Base-by-base conservation (phyloP, 2,888 invertebrate species). In the Psococerastis gibbosa region DNA sequence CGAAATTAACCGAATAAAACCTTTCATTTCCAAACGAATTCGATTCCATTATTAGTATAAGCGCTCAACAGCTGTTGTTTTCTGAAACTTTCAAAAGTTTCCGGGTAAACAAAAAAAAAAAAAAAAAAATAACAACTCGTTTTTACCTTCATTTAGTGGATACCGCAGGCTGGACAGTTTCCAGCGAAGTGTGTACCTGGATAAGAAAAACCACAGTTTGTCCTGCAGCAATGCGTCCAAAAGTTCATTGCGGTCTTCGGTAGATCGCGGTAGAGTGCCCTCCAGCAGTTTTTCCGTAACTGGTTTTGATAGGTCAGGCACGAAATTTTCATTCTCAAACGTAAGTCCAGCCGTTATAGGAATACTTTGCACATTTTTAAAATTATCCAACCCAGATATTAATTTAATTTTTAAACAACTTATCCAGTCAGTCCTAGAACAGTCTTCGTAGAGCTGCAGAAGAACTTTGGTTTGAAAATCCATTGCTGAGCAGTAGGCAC, bases 401-500 rank as follows among this genome's bases (percentile, higher is more conserved):
- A 85, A 61, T 57, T 84, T 84, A 47, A 82, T 62, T 60, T 85
- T 85, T 43, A 87, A 65, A 52, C 85, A 87, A 47, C 78, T 72
- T 2, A 75, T 67, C 22, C 79, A 48, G 46, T 64, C 58, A 44
- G 59, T 50, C 77, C 78, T 48, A 69, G 50, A 69, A 64, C 85
- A 85, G 54, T 84, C 82, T 60, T 78, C 79, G 62, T 84, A 85
- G 11, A 52, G 46, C 9, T 46, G 44, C 8, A 27, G 27, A 11
- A 27, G 27, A 11, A 27, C 8, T 27, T 27, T 27, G 27, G 27
- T 27, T 27, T 27, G 27, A 11, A 27, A 27, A 27, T 27, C n/a
- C n/a, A n/a, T n/a, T n/a, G n/a, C n/a, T n/a, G n/a, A n/a, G n/a
- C n/a, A n/a, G n/a, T n/a, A n/a, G n/a, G n/a, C n/a, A n/a, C n/a